A percentile compares a stretch with the other conserved stretches of the same genome.
Evolutionary conservation across 2,888 invertebrate genomes (phyloP).

Genomic region (Steinernema hermaphroditum): DNA sequence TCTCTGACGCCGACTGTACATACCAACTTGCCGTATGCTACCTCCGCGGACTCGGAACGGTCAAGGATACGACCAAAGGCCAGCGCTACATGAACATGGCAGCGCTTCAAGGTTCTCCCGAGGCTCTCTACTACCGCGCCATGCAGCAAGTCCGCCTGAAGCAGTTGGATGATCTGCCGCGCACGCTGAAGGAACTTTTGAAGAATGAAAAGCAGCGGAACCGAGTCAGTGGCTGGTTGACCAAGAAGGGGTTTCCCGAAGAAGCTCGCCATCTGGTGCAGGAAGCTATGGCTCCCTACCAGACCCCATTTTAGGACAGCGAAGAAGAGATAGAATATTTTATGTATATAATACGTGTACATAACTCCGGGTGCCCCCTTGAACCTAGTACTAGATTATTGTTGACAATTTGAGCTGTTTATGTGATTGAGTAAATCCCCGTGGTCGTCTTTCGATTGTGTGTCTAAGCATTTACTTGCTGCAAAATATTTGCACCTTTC

Average conservation of each 20-base stretch:
- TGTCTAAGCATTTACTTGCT: too few species aligned
- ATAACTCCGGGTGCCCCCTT: conserved; percentile 14
- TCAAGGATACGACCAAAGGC: background rate
- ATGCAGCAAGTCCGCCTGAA: background rate
- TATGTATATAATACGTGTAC: conserved; percentile 25
- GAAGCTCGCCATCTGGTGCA: background rate
- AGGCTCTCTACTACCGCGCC: conserved; percentile 22
- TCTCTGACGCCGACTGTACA: background rate
- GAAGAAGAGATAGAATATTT: background rate
- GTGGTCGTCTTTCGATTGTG: background rate
- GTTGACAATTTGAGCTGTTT: background rate
- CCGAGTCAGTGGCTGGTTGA: background rate
- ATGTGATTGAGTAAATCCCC: background rate
- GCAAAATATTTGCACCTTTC: too few species aligned
- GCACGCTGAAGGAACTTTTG: background rate
- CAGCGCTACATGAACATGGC: background rate
- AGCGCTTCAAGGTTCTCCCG: background rate
- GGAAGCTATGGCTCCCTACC: background rate
- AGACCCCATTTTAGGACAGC: background rate
- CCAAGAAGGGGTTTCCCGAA: conserved; percentile 13
- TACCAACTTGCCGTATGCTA: conserved; percentile 16
- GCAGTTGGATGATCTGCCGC: conserved; percentile 3
- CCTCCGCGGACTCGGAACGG: conserved; percentile 2
- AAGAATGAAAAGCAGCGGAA: background rate
- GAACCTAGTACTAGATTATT: background rate